Conservation (phyloP, 2,888 invertebrate species). For the Plebejus argus region DNA sequence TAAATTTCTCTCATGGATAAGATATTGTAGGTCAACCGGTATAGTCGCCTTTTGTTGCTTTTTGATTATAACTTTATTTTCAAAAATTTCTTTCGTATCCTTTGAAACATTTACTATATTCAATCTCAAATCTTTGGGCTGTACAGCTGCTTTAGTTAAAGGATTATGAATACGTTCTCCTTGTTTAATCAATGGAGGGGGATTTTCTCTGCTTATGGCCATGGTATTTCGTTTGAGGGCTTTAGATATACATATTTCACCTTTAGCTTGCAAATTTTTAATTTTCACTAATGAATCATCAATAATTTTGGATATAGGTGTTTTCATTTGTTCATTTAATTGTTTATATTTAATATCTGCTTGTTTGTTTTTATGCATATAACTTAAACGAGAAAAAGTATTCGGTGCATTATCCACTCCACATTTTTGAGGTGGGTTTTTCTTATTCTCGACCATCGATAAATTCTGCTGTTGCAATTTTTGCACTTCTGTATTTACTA, state of each 20-base stretch:
- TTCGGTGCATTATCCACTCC: conserved; percentile 62
- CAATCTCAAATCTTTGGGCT: neutral
- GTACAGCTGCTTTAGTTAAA: neutral
- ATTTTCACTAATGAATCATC: conserved; percentile 41
- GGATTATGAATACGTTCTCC: conserved; percentile 31
- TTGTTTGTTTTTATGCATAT: conserved; percentile 69
- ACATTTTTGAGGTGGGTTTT: conserved; percentile 50
- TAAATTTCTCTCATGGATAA: conserved; percentile 31
- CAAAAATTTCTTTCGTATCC: neutral
- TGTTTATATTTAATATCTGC: conserved; percentile 53
- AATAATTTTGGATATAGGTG: conserved; percentile 28
- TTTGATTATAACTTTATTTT: conserved; percentile 32
- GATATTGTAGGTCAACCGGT: conserved; percentile 6
- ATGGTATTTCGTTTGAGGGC: conserved; percentile 36
- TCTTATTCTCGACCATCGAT: conserved; percentile 43
- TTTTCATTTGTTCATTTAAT: conserved; percentile 38
- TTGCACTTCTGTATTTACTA: conserved; percentile 37
- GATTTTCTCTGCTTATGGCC: conserved; percentile 29
- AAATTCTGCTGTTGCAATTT: conserved; percentile 32
- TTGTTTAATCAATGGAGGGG: conserved; percentile 33
- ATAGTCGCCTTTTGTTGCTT: conserved; percentile 32
- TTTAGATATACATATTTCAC: conserved; percentile 43
- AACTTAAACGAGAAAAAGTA: conserved; percentile 70
- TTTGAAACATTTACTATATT: conserved; percentile 17
- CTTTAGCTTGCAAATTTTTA: conserved; percentile 41